These are phyloP conservation scores for Cariama cristata DNA, from an alignment of 2,113 vertebrate genomes.

Conservation along the genomic window DNA sequence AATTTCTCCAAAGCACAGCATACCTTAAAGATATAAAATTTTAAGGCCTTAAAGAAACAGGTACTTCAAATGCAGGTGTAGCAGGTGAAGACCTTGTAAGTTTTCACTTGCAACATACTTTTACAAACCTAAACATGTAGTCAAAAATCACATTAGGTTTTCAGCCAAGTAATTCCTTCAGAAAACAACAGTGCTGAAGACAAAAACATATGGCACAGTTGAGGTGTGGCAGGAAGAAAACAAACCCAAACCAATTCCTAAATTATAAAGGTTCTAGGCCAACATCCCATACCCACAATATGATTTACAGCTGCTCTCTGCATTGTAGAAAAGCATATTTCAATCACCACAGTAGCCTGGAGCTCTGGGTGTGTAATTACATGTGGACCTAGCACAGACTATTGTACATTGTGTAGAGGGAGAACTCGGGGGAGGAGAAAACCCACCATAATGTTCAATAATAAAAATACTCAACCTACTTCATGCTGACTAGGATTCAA, in stretches of 20 bases:
- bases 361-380: not conserved
- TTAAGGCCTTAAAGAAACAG: not conserved
- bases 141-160: not conserved
- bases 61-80: not conserved
- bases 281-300: not conserved
- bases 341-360: not conserved
- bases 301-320: constrained; percentile 10
- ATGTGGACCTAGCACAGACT: not conserved
- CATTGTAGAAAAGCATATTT: not conserved
- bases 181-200: not conserved
- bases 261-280: not conserved
- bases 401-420: not conserved
- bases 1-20: not conserved
- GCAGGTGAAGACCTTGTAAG: not conserved
- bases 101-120: not conserved
- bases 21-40: not conserved
- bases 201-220: not conserved
- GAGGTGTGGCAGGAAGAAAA: constrained; percentile 5
- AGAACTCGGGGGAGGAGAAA: not conserved
- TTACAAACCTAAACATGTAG: not conserved
- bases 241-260: not conserved
- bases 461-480: not conserved
- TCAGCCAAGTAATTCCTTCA: not conserved
- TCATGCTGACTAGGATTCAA: not conserved
- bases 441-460: not conserved